Conservation (phyloP, 2,888 invertebrate genomes). For the Stenodera caucasica region DNA sequence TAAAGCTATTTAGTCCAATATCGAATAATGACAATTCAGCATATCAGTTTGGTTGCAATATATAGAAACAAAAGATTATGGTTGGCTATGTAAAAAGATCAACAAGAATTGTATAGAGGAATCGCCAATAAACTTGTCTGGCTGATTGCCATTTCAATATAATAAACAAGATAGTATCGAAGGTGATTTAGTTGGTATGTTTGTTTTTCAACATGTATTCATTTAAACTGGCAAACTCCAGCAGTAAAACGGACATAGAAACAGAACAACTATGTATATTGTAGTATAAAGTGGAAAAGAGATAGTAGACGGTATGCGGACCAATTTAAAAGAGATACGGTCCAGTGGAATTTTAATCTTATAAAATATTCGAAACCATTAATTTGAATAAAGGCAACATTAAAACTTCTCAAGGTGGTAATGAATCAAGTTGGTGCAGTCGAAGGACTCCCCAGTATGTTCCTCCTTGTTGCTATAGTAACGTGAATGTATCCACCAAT, state of each 20-base stretch:
- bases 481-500: constrained; percentile 54
- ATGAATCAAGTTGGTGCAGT: constrained; percentile 54
- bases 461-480: constrained; percentile 55
- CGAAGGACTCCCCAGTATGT: constrained; percentile 50
- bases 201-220: constrained; percentile 13
- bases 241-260: background rate
- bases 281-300: background rate
- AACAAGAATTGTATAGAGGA: background rate
- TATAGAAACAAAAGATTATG: background rate
- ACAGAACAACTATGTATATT: too few species aligned
- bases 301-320: constrained; percentile 36
- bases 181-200: constrained; percentile 25
- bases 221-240: constrained; percentile 5
- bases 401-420: constrained; percentile 58
- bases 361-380: constrained; percentile 54
- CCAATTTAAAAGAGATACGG: constrained; percentile 52
- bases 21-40: background rate
- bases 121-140: constrained; percentile 18
- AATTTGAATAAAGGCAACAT: constrained; percentile 58
- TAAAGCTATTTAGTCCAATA: background rate
- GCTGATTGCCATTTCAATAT: constrained; percentile 16
- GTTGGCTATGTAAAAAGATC: background rate
- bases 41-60: background rate
- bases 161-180: constrained; percentile 35
- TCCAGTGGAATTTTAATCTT: constrained; percentile 51